Evolutionary conservation across 2,888 invertebrate species (phyloP), one percentile per base, ranked within the genome.

Genomic region (Catocala fraxini): DNA sequence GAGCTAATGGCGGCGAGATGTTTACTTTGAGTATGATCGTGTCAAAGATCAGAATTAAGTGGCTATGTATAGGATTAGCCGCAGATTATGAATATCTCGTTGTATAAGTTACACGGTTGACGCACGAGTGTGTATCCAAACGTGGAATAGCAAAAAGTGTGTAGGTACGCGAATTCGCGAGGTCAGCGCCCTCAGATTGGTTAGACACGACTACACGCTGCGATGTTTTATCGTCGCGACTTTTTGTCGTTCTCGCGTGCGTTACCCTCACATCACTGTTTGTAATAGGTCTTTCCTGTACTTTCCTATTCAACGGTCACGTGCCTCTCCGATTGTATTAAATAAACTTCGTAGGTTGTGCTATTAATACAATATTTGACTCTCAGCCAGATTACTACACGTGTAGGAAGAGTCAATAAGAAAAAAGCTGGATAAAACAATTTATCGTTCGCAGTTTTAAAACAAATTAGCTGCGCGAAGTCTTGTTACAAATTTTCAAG

Each of bases 191-290:
- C 92, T 82, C 77, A 79, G 83, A 87, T 90, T 88, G 84, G 89
- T 88, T 89, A 89, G 89, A 87, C 88, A 86, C 84, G 85, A 84
- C 73, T 71, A 56, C 79, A 75, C 76, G 59, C 51, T 79, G 73
- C 70, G 77, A 79, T 84, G 89, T 90, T 90, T 92, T 87, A 82
- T 83, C 67, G 65, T 65, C 77, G 78, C 80, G 75, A 75, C 79
- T 90, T 91, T 91, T 92, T 91, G 89, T 87, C 81, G 82, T 65
- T 77, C 67, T 77, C 74, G 84, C 91, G 93, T 90, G 88, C 90
- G 83, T 92, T 92, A 92, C 89, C 89, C 91, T 80, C 88, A 66
- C 64, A 71, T 68, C 70, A 63, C 56, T 65, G 65, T 73, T 69
- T 72, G 59, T 67, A 68, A 65, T 71, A 71, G 62, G 71, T 62